Evolutionary conservation across 1,140 invertebrate genomes (phyloP).

Genomic region (Steinernema feltiae): DNA sequence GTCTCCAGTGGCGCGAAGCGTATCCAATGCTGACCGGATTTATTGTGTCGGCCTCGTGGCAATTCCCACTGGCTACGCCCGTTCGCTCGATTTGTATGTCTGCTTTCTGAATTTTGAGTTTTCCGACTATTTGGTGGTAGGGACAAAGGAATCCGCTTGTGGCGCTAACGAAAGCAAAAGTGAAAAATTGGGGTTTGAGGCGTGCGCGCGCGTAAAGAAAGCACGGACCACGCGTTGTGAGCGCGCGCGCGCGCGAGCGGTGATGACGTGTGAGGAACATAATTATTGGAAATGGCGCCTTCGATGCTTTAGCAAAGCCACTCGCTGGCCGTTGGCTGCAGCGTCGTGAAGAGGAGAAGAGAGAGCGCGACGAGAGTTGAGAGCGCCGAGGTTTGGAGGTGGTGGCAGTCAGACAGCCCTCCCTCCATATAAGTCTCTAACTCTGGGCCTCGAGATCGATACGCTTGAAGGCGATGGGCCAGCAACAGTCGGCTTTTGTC

Average conservation of each 20-base stretch:
- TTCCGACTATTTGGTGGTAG: too few relatives aligned
- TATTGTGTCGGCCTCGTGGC: too few relatives aligned
- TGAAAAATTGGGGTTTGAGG: neutral
- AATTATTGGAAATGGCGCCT: slow-evolving; percentile 14
- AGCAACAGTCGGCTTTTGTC: slow-evolving; percentile 49
- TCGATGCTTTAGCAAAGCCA: slow-evolving; percentile 13
- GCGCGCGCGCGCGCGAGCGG: neutral
- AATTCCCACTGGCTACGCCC: too few relatives aligned
- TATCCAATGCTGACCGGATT: too few relatives aligned
- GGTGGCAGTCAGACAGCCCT: neutral
- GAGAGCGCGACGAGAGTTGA: slow-evolving; percentile 4
- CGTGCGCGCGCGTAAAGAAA: neutral
- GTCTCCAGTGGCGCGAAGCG: neutral
- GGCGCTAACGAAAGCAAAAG: neutral
- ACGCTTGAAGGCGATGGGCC: slow-evolving; percentile 34
- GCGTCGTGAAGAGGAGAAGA: neutral
- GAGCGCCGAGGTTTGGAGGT: slow-evolving; percentile 13
- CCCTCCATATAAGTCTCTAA: slow-evolving; percentile 8
- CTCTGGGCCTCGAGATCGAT: slow-evolving; percentile 11
- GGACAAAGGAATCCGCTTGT: too few relatives aligned
- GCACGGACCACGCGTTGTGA: too few relatives aligned
- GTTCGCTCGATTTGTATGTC: too few relatives aligned
- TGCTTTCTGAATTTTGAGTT: too few relatives aligned
- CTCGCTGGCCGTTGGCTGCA: neutral
- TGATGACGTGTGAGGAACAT: slow-evolving; percentile 9